Percentiles rank a stretch among this genome's conserved stretches.
These are phyloP conservation scores for Entosphenus tridentatus DNA, from an alignment of 2,113 vertebrate species.

Conservation along the genomic window DNA sequence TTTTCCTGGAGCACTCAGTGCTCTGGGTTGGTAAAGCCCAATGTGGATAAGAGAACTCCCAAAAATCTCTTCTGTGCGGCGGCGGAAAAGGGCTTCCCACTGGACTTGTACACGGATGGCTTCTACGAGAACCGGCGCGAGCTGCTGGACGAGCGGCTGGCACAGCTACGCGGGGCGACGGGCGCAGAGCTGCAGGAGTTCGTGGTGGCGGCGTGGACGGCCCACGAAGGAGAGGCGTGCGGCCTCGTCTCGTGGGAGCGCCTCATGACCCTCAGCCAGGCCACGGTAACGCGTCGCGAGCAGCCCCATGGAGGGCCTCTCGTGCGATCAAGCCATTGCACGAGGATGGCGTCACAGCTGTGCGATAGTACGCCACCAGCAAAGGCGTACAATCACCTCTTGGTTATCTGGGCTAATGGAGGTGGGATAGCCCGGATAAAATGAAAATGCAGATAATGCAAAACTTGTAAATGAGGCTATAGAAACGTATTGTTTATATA, in stretches of 20 bases:
- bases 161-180: conserved; percentile 27
- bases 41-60: background rate
- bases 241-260: conserved; percentile 55
- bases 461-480: too few relatives aligned
- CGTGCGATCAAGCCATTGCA: too few relatives aligned
- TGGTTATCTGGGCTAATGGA: too few relatives aligned
- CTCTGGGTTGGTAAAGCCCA: too few relatives aligned
- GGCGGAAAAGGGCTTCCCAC: conserved; percentile 30
- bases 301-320: too few relatives aligned
- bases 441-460: too few relatives aligned
- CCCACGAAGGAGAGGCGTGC: conserved; percentile 41
- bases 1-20: too few relatives aligned
- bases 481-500: too few relatives aligned
- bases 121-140: conserved; percentile 50
- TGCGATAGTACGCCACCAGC: too few relatives aligned
- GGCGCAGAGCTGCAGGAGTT: conserved; percentile 25
- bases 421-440: too few relatives aligned
- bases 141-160: conserved; percentile 33
- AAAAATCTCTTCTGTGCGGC: background rate
- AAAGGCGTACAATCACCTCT: too few relatives aligned
- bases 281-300: conserved; percentile 30
- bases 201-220: conserved; percentile 37
- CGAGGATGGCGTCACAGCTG: too few relatives aligned
- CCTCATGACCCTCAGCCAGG: conserved; percentile 57
- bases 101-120: conserved; percentile 68